phyloP scores from a whole-genome alignment of 1,140 invertebrate genomes.

The Drosophila albomicans region DNA sequence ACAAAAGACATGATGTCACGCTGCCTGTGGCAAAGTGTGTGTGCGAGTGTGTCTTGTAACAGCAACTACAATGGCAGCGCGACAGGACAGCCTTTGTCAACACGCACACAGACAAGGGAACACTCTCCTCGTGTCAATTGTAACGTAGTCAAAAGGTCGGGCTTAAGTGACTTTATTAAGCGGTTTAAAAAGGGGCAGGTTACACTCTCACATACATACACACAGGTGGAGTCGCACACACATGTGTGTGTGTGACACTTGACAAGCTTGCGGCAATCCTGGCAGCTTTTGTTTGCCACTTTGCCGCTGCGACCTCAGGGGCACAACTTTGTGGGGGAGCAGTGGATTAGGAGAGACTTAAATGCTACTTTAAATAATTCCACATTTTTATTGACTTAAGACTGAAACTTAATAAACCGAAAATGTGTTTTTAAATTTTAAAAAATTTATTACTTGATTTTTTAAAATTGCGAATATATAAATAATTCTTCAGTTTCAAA shows the following conservation, averaged over 20 bases:
- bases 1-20: slow-evolving; percentile 84
- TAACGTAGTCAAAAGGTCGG: slow-evolving; percentile 79
- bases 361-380: slow-evolving; percentile 44
- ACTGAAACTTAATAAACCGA: background rate
- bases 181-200: slow-evolving; percentile 80
- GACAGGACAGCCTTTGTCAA: slow-evolving; percentile 74
- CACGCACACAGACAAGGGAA: slow-evolving; percentile 43
- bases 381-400: slow-evolving; percentile 9
- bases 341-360: slow-evolving; percentile 58
- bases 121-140: slow-evolving; percentile 75
- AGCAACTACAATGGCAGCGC: slow-evolving; percentile 70
- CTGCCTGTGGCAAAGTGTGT: slow-evolving; percentile 34
- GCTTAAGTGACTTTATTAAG: slow-evolving; percentile 84
- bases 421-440: too few relatives aligned
- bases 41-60: slow-evolving; percentile 63
- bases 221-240: slow-evolving; percentile 4
- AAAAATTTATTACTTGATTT: too few relatives aligned
- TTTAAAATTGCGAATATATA: too few relatives aligned
- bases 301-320: slow-evolving; percentile 22
- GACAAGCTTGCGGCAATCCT: slow-evolving; percentile 38
- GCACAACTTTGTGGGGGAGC: slow-evolving; percentile 15
- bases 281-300: slow-evolving; percentile 37
- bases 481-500: too few relatives aligned
- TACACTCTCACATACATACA: slow-evolving; percentile 30
- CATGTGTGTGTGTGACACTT: slow-evolving; percentile 45